Evolutionary conservation across 2,797 vertebrate genomes (phyloP).

Genomic region (Helarctos malayanus): DNA sequence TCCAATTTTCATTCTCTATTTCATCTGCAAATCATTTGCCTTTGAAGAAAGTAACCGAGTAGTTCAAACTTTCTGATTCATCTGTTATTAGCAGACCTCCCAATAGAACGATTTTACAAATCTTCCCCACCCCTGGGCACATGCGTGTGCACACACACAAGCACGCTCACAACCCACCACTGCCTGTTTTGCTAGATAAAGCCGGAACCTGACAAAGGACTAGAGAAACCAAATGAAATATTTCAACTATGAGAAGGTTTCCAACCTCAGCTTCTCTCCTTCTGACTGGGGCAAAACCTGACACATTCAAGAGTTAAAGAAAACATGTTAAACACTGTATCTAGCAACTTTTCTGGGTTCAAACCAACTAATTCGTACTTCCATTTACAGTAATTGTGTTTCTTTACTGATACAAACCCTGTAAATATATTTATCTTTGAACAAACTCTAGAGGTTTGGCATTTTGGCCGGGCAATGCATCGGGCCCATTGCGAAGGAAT

Average conservation of each 20-base stretch:
- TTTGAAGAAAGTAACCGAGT: slow-evolving; percentile 57
- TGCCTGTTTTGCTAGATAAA: not conserved
- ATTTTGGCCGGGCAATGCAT: not conserved
- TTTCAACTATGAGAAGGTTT: not conserved
- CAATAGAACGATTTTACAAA: not conserved
- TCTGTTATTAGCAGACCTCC: not conserved
- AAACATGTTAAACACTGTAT: not conserved
- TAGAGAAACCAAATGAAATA: not conserved
- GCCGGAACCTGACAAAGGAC: not conserved
- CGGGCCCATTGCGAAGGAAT: not conserved
- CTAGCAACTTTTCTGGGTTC: not conserved
- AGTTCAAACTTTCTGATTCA: slow-evolving; percentile 27
- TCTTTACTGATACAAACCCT: not conserved
- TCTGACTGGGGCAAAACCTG: not conserved
- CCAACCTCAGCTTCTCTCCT: not conserved
- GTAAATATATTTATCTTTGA: not conserved
- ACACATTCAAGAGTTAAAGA: not conserved
- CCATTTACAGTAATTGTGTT: not conserved
- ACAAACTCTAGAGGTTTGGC: not conserved
- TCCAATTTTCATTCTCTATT: slow-evolving; percentile 44
- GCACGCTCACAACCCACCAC: not conserved
- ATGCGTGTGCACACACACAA: fast-evolving
- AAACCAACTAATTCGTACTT: not conserved
- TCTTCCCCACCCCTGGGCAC: not conserved
- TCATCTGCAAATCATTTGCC: slow-evolving; percentile 49